Conservation (phyloP, 2,797 vertebrate genomes). For the Glossophaga mutica region DNA sequence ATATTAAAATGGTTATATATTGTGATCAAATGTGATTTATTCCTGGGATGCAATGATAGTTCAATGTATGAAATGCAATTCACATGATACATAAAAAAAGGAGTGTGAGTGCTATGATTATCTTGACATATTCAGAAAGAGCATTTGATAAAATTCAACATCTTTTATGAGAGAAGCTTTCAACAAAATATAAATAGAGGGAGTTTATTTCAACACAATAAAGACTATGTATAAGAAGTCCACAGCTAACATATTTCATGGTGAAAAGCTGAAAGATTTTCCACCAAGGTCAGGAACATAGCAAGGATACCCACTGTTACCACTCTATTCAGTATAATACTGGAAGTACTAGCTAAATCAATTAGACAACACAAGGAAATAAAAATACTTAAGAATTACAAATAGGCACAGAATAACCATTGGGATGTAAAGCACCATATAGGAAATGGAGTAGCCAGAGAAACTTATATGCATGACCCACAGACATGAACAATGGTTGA, state of each 20-base stretch:
- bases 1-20: neutral
- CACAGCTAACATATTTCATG: neutral
- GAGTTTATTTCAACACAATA: neutral
- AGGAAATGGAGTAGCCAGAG: no score
- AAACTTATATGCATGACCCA: no score
- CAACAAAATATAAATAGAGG: neutral
- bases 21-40: neutral
- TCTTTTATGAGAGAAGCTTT: neutral
- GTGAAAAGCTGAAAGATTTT: neutral
- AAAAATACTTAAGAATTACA: neutral
- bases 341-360: neutral
- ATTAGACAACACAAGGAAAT: neutral
- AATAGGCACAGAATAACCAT: no score
- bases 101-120: neutral
- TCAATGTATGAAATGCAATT: no score
- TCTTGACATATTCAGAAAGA: neutral
- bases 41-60: neutral
- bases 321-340: neutral
- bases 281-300: neutral
- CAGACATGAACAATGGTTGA: no score
- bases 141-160: neutral
- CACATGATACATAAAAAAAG: neutral
- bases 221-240: neutral
- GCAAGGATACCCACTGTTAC: neutral
- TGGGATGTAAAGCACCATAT: no score